A percentile compares a stretch with the other conserved stretches of the same genome.
These are phyloP conservation scores for Danaus melanippus DNA, from an alignment of 1,140 invertebrate species.

Conservation along the genomic window DNA sequence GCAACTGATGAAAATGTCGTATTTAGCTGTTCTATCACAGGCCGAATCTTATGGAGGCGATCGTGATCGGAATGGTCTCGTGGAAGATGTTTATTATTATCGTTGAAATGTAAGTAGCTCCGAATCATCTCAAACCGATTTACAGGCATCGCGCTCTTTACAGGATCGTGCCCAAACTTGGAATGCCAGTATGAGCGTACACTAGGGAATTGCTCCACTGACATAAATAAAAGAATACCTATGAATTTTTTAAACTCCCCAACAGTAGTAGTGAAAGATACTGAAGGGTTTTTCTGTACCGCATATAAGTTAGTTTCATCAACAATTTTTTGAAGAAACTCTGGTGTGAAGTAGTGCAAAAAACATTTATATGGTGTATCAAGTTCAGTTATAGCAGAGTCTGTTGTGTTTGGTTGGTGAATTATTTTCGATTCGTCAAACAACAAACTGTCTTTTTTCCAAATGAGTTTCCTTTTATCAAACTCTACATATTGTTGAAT, in stretches of 20 bases:
- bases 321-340: slow-evolving; percentile 33
- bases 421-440: slow-evolving; percentile 28
- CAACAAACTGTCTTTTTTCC: slow-evolving; percentile 33
- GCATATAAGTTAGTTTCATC: slow-evolving; percentile 27
- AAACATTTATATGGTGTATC: slow-evolving; percentile 36
- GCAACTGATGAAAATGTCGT: slow-evolving; percentile 31
- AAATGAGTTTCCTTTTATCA: slow-evolving; percentile 37
- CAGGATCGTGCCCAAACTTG: slow-evolving; percentile 27
- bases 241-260: too few species aligned
- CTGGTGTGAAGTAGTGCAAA: slow-evolving; percentile 27
- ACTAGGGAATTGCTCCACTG: too few species aligned
- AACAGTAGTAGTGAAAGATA: slow-evolving; percentile 7
- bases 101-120: slow-evolving; percentile 31
- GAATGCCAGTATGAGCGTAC: slow-evolving; percentile 20
- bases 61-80: slow-evolving; percentile 30
- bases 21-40: slow-evolving; percentile 34
- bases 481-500: slow-evolving; percentile 25
- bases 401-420: slow-evolving; percentile 25
- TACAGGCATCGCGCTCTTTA: slow-evolving; percentile 26
- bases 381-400: slow-evolving; percentile 27
- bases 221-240: too few species aligned
- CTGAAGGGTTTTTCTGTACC: slow-evolving; percentile 21
- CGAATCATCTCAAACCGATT: slow-evolving; percentile 31
- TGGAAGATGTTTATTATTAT: slow-evolving; percentile 28
- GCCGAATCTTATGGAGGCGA: slow-evolving; percentile 32